These are phyloP conservation scores for Heliornis fulica DNA, from an alignment of 2,113 vertebrate genomes.

Conservation along the genomic window DNA sequence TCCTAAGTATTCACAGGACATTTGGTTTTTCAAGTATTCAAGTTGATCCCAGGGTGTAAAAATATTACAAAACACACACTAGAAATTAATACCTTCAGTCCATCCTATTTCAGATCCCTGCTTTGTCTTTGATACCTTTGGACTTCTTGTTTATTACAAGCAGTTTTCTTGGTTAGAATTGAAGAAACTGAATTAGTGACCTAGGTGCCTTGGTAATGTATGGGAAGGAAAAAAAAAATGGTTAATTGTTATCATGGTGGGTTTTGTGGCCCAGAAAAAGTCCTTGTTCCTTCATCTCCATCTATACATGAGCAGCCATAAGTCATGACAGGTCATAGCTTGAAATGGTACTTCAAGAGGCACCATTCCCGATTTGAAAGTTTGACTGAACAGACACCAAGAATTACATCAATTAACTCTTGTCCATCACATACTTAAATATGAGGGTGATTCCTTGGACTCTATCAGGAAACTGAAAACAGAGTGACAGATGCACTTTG, in stretches of 20 bases:
- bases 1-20: not conserved
- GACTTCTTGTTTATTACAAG: not conserved
- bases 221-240: not conserved
- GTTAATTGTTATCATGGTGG: not conserved
- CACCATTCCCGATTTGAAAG: not conserved
- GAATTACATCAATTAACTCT: not conserved
- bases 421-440: not conserved
- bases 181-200: not conserved
- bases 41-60: not conserved
- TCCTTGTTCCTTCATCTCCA: not conserved
- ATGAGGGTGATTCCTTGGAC: not conserved
- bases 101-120: not conserved
- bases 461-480: not conserved
- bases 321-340: not conserved
- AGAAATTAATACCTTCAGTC: not conserved
- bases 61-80: not conserved
- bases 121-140: not conserved
- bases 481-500: fast-evolving
- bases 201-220: not conserved
- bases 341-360: not conserved
- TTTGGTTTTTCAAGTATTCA: not conserved
- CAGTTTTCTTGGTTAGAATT: not conserved
- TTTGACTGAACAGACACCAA: not conserved
- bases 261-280: not conserved
- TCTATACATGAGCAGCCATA: not conserved